A percentile compares a stretch with the other conserved stretches of the same genome.
Conservation (phyloP, 2,797 vertebrate genomes). For the Gila robusta region DNA sequence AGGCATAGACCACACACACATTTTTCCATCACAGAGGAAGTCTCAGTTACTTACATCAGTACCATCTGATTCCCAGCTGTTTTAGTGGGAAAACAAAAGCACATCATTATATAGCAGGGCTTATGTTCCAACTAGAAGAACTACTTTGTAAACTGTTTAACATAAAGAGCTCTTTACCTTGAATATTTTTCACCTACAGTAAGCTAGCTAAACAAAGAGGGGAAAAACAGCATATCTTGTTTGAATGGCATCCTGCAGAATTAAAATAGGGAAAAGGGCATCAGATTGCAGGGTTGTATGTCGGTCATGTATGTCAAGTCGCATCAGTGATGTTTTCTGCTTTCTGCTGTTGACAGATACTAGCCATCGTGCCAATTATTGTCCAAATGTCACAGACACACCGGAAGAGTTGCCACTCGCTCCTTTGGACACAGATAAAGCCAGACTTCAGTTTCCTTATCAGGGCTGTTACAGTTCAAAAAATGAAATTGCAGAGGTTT, state of each 20-base stretch:
- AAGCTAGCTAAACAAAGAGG: background rate
- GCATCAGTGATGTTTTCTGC: conserved; percentile 3
- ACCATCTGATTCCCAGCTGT: conserved; percentile 46
- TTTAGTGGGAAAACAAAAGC: conserved; percentile 13
- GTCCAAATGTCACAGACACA: conserved; percentile 57
- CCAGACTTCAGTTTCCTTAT: conserved; percentile 55
- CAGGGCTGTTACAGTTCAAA: conserved; percentile 37
- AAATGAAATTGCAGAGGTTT: conserved; percentile 11
- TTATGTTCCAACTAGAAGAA: conserved; percentile 1
- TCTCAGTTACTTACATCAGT: conserved; percentile 44
- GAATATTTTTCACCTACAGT: background rate
- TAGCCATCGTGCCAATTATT: conserved; percentile 43
- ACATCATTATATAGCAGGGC: background rate
- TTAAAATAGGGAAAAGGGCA: conserved; percentile 28
- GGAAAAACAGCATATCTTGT: background rate
- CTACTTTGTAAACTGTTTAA: background rate
- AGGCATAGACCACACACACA: conserved; percentile 60
- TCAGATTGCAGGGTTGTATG: conserved; percentile 38
- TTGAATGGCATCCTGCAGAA: conserved; percentile 13
- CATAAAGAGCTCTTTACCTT: background rate
- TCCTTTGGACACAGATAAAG: conserved; percentile 52
- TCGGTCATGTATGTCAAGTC: conserved; percentile 39
- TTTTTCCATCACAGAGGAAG: conserved; percentile 55
- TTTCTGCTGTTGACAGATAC: conserved; percentile 37
- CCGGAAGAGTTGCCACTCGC: conserved; percentile 28